Base-by-base conservation (phyloP, 2,797 vertebrate genomes). In the Acropternis orthonyx region DNA sequence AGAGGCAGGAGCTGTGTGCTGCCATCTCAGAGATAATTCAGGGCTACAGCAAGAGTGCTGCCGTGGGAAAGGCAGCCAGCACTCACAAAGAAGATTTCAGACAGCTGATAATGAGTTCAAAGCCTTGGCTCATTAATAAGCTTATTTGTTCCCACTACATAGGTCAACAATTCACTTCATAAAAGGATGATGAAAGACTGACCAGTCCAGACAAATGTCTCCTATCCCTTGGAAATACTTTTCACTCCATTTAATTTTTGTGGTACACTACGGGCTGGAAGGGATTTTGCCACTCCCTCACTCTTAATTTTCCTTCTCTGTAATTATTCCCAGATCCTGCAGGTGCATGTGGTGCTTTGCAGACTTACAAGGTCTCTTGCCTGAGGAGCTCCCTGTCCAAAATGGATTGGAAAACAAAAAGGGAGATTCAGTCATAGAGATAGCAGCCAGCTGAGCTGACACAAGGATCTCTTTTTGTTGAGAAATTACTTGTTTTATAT, bases 181-280 rank as follows among this genome's bases (percentile, higher is more conserved):
- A 82, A 87, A 90, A 71, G 52, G 65, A 88, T 94, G 91, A 96
- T 87, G 93, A 95, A 95, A 93, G 76, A 90, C 66, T 93, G 94
- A 92, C 92, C 94, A 95, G 74, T 82, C 74, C 93, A 96, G 92
- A 94, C 88, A 92, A 95, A 94, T 61, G 85, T 88, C 95, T 96
- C 78, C 93, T 85, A 79, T 61, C 24, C 86, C 32, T 79, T 88
- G 56, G 63, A 92, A 95, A 79, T 88, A n/a, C 20, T 93, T 91
- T 71, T 67, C 85, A 76, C 85, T 88, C 11, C 9, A 65, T 82
- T 94, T 95, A 85, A 76, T 89, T 96, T 86, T 86, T 34, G 56
- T 7, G 18, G 44, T 71, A 39, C 49, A 46, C 39, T 88, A 30
- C 19, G 36, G 67, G 65, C 83, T 93, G 59, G 46, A 74, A 92